Conservation (phyloP, 2,888 invertebrate genomes). For the Ganaspis brasiliensis region DNA sequence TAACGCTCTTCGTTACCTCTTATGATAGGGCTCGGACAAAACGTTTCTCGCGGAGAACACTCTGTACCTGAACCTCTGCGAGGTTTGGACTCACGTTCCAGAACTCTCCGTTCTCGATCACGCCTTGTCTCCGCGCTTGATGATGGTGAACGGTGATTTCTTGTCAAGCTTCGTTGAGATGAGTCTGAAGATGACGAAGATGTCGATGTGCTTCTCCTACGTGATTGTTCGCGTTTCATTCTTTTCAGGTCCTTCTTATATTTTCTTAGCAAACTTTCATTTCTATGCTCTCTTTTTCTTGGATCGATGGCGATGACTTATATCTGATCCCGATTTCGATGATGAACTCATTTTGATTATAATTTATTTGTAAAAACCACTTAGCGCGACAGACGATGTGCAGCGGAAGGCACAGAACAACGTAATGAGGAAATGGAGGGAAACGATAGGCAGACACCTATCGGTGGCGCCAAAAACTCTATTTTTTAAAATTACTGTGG, state of each 20-base stretch:
- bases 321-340: background rate
- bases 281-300: background rate
- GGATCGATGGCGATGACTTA: background rate
- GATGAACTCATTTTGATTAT: background rate
- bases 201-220: constrained; percentile 49
- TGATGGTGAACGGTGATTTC: constrained; percentile 52
- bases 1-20: constrained; percentile 57
- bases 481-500: background rate
- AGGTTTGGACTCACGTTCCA: background rate
- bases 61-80: background rate
- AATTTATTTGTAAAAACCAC: background rate
- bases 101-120: background rate
- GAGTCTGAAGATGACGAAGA: constrained; percentile 13
- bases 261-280: background rate
- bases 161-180: constrained; percentile 60
- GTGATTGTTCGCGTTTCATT: background rate
- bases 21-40: constrained; percentile 31
- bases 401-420: background rate
- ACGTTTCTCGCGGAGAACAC: too few species aligned
- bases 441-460: constrained; percentile 12
- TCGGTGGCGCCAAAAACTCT: constrained; percentile 51
- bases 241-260: background rate
- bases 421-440: background rate
- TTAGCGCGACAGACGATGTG: background rate
- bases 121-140: background rate